These are phyloP conservation scores for Amblyjoppa proteus DNA, from an alignment of 2,888 invertebrate genomes.

Conservation along the genomic window DNA sequence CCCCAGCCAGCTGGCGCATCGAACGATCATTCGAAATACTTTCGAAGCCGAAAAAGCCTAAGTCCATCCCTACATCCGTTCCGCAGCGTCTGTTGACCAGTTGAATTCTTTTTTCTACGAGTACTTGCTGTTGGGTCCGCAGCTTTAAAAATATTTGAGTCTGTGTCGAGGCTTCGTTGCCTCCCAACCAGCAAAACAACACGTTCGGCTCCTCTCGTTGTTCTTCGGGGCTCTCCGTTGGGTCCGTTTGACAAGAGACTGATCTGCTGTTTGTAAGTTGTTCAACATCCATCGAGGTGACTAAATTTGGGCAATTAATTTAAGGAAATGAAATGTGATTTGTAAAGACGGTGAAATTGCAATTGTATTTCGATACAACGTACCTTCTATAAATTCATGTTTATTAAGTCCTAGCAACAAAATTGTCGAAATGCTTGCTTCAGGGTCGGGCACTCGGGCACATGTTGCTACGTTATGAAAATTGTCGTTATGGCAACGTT, in stretches of 20 bases:
- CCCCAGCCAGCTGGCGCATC: slow-evolving; percentile 20
- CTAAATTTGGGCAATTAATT: neutral
- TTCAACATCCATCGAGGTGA: neutral
- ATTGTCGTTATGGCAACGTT: neutral
- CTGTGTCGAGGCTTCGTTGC: slow-evolving; percentile 52
- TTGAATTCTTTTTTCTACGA: neutral
- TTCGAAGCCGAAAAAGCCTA: slow-evolving; percentile 53
- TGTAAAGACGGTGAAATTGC: too few species aligned
- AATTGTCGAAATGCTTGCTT: neutral
- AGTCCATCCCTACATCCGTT: neutral
- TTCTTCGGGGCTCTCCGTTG: neutral
- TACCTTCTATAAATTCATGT: too few species aligned
- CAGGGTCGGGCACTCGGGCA: too few species aligned
- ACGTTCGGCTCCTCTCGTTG: neutral
- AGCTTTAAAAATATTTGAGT: slow-evolving; percentile 18
- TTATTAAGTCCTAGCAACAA: too few species aligned
- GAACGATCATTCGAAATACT: slow-evolving; percentile 49
- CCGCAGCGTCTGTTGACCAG: neutral
- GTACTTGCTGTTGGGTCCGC: neutral
- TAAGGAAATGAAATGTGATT: neutral
- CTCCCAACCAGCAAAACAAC: neutral
- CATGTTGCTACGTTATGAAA: neutral
- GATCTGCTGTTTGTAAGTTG: neutral
- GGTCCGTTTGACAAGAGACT: slow-evolving; percentile 20
- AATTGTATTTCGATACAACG: too few species aligned